phyloP scores from a whole-genome alignment of 2,797 vertebrate genomes.

The Muscicapa striata region DNA sequence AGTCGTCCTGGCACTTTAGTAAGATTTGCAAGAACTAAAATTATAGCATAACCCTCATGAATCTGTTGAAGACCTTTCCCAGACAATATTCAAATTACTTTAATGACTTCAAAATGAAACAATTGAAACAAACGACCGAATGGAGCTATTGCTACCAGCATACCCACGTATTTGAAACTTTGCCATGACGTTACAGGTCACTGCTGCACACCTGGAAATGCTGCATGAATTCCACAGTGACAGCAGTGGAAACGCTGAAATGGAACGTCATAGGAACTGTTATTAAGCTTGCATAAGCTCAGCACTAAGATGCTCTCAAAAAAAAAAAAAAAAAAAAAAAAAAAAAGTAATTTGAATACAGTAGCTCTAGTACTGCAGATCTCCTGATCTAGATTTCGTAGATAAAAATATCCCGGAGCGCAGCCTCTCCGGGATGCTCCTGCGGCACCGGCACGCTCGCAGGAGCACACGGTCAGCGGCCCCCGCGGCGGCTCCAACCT shows the following conservation, averaged over 20 bases:
- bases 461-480: not conserved
- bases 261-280: fast-evolving
- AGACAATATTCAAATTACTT: not conserved
- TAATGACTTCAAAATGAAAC: not conserved
- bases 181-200: not conserved
- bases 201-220: not conserved
- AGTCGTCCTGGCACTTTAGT: not conserved
- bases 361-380: not conserved
- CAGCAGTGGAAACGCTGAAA: not conserved
- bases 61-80: not conserved
- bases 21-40: not conserved
- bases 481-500: not conserved
- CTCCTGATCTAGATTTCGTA: conserved; percentile 6
- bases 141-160: fast-evolving
- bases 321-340: too few relatives aligned
- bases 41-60: not conserved
- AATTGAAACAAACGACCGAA: fast-evolving
- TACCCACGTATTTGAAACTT: not conserved
- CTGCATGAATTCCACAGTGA: not conserved
- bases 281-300: not conserved
- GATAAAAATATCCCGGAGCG: not conserved
- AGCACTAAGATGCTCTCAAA: not conserved
- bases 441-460: not conserved
- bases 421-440: not conserved
- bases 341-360: not conserved